These are phyloP conservation scores for Lanius ludovicianus DNA, from an alignment of 2,113 vertebrate species.

Conservation along the genomic window DNA sequence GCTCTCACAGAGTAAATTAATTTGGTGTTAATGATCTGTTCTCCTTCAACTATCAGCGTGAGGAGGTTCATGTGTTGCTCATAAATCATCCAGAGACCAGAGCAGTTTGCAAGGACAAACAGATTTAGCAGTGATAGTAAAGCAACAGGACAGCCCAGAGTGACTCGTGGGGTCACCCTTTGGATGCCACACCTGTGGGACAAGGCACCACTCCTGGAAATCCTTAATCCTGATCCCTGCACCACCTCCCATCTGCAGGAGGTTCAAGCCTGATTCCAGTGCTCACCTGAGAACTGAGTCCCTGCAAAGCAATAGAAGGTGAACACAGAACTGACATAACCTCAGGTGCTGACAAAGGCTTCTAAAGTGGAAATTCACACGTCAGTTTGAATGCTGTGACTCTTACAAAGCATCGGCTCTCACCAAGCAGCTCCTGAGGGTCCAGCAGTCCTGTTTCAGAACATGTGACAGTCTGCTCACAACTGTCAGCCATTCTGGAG, in stretches of 20 bases:
- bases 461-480: accelerated
- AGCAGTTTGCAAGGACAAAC: neutral
- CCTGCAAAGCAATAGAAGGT: neutral
- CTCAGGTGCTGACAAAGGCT: neutral
- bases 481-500: neutral
- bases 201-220: neutral
- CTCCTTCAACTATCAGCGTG: neutral
- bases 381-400: neutral
- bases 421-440: neutral
- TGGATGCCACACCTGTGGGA: neutral
- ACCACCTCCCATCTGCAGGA: neutral
- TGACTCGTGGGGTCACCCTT: accelerated
- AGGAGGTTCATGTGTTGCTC: neutral
- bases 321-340: neutral
- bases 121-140: neutral
- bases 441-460: neutral
- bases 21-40: neutral
- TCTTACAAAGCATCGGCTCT: neutral
- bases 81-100: neutral
- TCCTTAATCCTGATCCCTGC: too few relatives aligned
- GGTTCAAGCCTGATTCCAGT: neutral
- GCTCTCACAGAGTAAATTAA: neutral
- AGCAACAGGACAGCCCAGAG: neutral
- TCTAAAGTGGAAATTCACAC: neutral
- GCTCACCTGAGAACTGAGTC: neutral